Conservation (phyloP, 2,797 vertebrate species). For the Huso huso region DNA sequence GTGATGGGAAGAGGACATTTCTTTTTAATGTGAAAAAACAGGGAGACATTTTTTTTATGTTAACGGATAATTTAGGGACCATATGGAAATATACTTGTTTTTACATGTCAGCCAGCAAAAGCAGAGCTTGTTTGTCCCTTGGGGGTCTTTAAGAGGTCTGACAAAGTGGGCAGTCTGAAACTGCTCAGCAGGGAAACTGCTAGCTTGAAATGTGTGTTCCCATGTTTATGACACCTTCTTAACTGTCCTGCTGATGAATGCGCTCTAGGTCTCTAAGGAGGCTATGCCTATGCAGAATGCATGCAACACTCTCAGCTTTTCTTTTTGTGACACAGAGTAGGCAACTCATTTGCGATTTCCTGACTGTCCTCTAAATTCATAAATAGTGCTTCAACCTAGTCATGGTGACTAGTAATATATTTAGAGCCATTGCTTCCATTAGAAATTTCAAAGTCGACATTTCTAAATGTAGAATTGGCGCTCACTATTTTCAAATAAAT, state of each 20-base stretch:
- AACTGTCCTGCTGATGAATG: conserved; percentile 35
- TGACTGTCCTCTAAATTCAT: too few species aligned
- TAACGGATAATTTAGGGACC: conserved; percentile 29
- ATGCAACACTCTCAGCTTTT: conserved; percentile 18
- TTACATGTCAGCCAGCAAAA: conserved; percentile 51
- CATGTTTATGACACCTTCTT: conserved; percentile 17
- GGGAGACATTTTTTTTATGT: conserved; percentile 17
- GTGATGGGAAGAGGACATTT: conserved; percentile 8
- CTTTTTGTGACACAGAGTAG: conserved; percentile 5
- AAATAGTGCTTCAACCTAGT: too few species aligned
- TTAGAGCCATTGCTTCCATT: too few species aligned
- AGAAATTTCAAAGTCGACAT: too few species aligned
- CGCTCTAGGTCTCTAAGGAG: conserved; percentile 18
- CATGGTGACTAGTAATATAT: too few species aligned
- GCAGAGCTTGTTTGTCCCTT: conserved; percentile 32
- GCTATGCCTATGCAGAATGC: conserved; percentile 20
- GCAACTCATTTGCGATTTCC: not conserved
- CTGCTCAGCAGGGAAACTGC: conserved; percentile 32
- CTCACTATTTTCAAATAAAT: too few species aligned
- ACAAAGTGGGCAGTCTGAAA: conserved; percentile 27
- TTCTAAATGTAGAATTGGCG: too few species aligned
- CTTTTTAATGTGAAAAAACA: conserved; percentile 18
- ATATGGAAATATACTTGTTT: conserved; percentile 32
- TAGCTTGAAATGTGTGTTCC: conserved; percentile 25
- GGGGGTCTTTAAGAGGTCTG: conserved; percentile 26